These are phyloP conservation scores for Eubasilissa regina DNA, from an alignment of 1,140 invertebrate genomes.

Conservation along the genomic window DNA sequence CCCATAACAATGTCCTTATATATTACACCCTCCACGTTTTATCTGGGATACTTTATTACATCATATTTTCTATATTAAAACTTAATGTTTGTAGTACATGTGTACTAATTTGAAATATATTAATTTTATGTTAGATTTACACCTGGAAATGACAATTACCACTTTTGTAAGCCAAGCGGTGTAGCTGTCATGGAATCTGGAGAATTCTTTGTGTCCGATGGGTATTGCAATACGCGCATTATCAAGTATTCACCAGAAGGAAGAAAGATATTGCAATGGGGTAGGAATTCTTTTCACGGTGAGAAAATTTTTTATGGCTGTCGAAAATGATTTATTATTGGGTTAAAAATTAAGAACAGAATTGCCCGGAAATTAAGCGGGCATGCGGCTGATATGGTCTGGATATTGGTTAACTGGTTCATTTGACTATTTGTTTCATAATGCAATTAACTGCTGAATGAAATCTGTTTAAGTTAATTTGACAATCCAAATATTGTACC, in stretches of 20 bases:
- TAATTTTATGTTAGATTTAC: slow-evolving; percentile 71
- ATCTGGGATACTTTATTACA: too few species aligned
- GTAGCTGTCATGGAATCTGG: slow-evolving; percentile 88
- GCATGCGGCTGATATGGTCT: too few species aligned
- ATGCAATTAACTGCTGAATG: too few species aligned
- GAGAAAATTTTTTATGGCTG: neutral
- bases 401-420: too few species aligned
- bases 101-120: too few species aligned
- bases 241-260: slow-evolving; percentile 88
- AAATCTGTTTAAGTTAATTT: too few species aligned
- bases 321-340: neutral
- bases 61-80: neutral
- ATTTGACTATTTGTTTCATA: too few species aligned
- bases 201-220: slow-evolving; percentile 94
- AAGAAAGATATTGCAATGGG: slow-evolving; percentile 78
- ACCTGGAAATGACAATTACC: slow-evolving; percentile 83
- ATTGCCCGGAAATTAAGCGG: too few species aligned
- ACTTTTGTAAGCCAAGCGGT: slow-evolving; percentile 95
- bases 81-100: neutral
- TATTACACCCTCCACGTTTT: too few species aligned
- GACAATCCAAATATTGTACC: too few species aligned
- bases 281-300: slow-evolving; percentile 69
- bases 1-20: too few species aligned
- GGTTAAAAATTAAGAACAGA: too few species aligned
- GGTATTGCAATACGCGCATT: slow-evolving; percentile 94